Percentiles rank a stretch among this genome's conserved stretches.
These are phyloP conservation scores for Aquatica leii DNA, from an alignment of 2,888 invertebrate species.

Conservation along the genomic window DNA sequence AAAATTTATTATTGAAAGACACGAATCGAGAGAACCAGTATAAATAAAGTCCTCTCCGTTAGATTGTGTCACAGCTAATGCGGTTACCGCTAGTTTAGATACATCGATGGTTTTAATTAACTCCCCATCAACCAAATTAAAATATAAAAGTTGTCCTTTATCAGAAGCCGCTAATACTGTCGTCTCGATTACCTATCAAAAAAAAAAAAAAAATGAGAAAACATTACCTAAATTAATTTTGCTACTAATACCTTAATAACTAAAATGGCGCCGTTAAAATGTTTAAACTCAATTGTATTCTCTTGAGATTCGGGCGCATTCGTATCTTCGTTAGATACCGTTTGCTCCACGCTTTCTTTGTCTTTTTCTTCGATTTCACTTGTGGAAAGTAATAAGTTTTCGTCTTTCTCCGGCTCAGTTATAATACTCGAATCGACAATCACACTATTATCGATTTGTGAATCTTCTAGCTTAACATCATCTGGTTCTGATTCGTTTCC, in stretches of 20 bases:
- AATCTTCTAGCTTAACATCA: neutral
- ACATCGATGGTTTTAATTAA: conserved; percentile 66
- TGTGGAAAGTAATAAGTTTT: too few relatives aligned
- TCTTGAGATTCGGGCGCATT: neutral
- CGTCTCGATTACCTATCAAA: conserved; percentile 21
- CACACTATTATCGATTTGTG: neutral
- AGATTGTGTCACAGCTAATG: conserved; percentile 64
- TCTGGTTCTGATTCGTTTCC: neutral
- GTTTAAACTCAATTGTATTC: conserved; percentile 41
- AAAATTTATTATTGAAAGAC: conserved; percentile 68
- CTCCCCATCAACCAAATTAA: conserved; percentile 64
- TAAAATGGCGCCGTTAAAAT: conserved; percentile 47
- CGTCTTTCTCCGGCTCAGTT: neutral
- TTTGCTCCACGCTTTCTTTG: neutral
- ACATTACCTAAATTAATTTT: too few relatives aligned
- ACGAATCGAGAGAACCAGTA: conserved; percentile 70
- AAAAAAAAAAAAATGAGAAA: conserved; percentile 5
- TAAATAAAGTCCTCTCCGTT: conserved; percentile 60
- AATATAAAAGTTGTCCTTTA: conserved; percentile 71
- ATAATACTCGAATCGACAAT: neutral
- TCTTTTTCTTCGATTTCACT: neutral
- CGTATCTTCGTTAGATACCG: neutral
- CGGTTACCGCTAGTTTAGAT: conserved; percentile 69
- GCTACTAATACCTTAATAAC: conserved; percentile 44
- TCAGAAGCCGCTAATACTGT: conserved; percentile 66